Evolutionary conservation across 2,113 vertebrate species (phyloP).

Genomic region (Toxotes chatareus): DNA sequence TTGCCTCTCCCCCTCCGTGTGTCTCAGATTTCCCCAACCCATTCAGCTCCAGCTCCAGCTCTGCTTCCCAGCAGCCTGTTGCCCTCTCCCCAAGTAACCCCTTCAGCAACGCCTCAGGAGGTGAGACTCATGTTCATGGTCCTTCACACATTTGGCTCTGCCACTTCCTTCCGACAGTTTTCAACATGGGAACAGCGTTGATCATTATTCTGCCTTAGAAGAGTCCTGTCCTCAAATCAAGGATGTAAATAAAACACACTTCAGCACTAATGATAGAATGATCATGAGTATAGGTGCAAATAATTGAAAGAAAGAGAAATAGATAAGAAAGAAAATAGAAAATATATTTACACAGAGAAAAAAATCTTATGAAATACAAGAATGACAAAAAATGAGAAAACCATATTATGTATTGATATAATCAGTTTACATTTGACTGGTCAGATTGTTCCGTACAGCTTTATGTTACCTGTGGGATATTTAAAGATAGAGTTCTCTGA

Average conservation of each 20-base stretch:
- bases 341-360: too few species aligned
- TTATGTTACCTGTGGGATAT: not conserved
- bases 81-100: slow-evolving; percentile 90
- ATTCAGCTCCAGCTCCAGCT: slow-evolving; percentile 82
- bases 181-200: not conserved
- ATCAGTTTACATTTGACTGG: not conserved
- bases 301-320: too few species aligned
- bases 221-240: too few species aligned
- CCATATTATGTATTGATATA: not conserved
- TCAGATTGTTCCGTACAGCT: not conserved
- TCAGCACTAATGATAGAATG: too few species aligned
- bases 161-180: not conserved
- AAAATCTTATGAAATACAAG: too few species aligned
- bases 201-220: too few species aligned
- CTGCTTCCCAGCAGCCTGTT: slow-evolving; percentile 72
- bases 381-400: not conserved
- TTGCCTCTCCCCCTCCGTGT: not conserved
- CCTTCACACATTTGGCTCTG: not conserved
- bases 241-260: too few species aligned
- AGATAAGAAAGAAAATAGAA: too few species aligned
- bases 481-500: not conserved
- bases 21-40: slow-evolving; percentile 89
- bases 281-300: too few species aligned
- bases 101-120: slow-evolving; percentile 87
- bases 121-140: slow-evolving; percentile 73